phyloP scores from a whole-genome alignment of 1,140 invertebrate species.

The Copidosoma floridanum region DNA sequence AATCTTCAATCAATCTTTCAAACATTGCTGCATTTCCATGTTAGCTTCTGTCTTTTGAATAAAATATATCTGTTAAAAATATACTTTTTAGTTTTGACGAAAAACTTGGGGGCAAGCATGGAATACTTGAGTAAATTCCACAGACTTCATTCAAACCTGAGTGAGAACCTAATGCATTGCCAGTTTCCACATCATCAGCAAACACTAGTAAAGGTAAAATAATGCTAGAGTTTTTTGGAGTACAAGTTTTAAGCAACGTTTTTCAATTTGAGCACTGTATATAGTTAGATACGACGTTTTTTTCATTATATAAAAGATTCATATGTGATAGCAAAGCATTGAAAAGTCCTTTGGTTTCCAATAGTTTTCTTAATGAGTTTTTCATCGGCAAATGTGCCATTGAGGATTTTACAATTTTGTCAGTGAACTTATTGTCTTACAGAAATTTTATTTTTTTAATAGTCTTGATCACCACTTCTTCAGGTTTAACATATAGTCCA shows the following conservation, averaged over 20 bases:
- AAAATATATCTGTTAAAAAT: conserved; percentile 23
- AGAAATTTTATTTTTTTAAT: background rate
- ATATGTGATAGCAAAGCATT: conserved; percentile 5
- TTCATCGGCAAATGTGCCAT: conserved; percentile 7
- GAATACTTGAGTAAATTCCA: conserved; percentile 28
- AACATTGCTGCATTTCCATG: conserved; percentile 48
- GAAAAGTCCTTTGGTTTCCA: conserved; percentile 12
- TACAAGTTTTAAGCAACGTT: conserved; percentile 7
- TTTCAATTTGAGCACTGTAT: conserved; percentile 23
- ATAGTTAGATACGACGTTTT: conserved; percentile 13
- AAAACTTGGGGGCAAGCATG: conserved; percentile 32
- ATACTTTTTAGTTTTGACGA: conserved; percentile 26
- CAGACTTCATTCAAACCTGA: conserved; percentile 22
- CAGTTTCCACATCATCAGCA: conserved; percentile 34
- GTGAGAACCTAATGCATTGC: conserved; percentile 30
- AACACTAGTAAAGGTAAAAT: conserved; percentile 13
- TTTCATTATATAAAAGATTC: background rate
- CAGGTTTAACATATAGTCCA: conserved; percentile 3
- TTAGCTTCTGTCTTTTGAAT: conserved; percentile 29
- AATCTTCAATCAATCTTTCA: conserved; percentile 12
- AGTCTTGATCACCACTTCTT: background rate
- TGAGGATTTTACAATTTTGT: background rate
- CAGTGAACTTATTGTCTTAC: background rate
- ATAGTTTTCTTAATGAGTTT: conserved; percentile 7
- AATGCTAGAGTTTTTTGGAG: conserved; percentile 18